Evolutionary conservation across 2,113 vertebrate genomes (phyloP), one percentile per base, ranked within the genome.

Genomic region (Sakesphorus luctuosus): DNA sequence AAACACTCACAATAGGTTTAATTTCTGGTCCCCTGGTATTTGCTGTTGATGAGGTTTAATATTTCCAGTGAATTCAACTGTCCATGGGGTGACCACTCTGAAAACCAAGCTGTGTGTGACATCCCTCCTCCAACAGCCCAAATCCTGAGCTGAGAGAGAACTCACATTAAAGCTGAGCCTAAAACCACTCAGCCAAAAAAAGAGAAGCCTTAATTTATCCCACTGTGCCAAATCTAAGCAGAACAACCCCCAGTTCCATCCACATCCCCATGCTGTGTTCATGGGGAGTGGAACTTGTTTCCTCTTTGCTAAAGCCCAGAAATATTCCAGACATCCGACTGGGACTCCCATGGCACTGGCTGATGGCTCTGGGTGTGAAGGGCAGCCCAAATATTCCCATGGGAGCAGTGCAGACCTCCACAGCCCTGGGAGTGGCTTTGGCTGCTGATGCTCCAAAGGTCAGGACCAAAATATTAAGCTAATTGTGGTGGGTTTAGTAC

Each of bases 141-240:
- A 58, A 47, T 38, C 36, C 49, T 46, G 35, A 36, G 36, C 43
- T 36, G 15, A 44, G 16, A 47, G 43, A 11, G 18, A 72, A 31
- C 11, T 52, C 47, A 33, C 14, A 1, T 50, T 14, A 19, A 8
- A 52, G 9, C 2, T 35, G 72, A 67, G 25, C 25, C 25, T 40
- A 52, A 84, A 83, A 56, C 35, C 35, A 26, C 28, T 28, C 44
- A 38, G n/a, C 28, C 24, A 35, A 43, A n/a, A 36, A 7, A 9
- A 26, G 21, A n/a, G 47, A 44, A 16, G 19, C 20, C 47, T 84
- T 68, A 7, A 44, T 68, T 79, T 62, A 31, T 61, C 19, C 18
- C 35, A 6, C 13, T 1, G 1, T 47, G 36, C 25, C 3, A 9
- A 49, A 6, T 7, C 3, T 8, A n/a, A 72, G 6, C 49, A 80